Base-by-base conservation (phyloP, 1,140 invertebrate species). In the Halictus rubicundus region DNA sequence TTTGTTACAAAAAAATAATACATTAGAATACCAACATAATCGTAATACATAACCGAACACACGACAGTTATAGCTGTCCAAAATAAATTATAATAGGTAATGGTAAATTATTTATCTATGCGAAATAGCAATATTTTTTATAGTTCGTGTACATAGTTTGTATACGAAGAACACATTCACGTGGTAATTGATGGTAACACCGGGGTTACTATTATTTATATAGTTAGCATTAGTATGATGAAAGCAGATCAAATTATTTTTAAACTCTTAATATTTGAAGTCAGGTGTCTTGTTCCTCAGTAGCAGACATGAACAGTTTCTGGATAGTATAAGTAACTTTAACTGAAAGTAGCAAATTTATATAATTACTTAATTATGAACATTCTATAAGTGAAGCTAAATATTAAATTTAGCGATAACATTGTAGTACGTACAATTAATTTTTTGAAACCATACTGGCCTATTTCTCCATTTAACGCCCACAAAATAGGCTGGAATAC, bases 401-500 rank as follows among this genome's bases (percentile, higher is more conserved):
- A 21, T 25, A 25, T 46, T 10, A 9, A 64, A 71, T 68, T 2
- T 61, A 8, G 46, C 16, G 1, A 52, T 12, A 52, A 12, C 32
- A 49, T 0, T 25, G 57, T 52, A 42, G 27, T 83, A 86, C 83
- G 19, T 81, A 87, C 85, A 66, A 69, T 84, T 81, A 57, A 82
- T 39, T 73, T 76, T 68, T 46, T 86, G 78, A 63, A 88, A 84
- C 91, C 91, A 92, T 42, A 89, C 80, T 16, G 97, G 96, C 91
- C 98, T 99, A 32, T 95, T 95, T 88, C 97, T 94, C 97, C 97
- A 98, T 76, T 94, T 94, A 27, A 99, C 97, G 83, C 97, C 98
- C 0, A 98, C 79, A 63, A 96, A 95, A 91, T 99, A 99, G 5
- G 99, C 96, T 2, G 98, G 98, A 78, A 99, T 96, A 12, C 98